These are phyloP conservation scores for Rhopalosiphum nymphaeae DNA, from an alignment of 2,888 invertebrate genomes.

Conservation along the genomic window DNA sequence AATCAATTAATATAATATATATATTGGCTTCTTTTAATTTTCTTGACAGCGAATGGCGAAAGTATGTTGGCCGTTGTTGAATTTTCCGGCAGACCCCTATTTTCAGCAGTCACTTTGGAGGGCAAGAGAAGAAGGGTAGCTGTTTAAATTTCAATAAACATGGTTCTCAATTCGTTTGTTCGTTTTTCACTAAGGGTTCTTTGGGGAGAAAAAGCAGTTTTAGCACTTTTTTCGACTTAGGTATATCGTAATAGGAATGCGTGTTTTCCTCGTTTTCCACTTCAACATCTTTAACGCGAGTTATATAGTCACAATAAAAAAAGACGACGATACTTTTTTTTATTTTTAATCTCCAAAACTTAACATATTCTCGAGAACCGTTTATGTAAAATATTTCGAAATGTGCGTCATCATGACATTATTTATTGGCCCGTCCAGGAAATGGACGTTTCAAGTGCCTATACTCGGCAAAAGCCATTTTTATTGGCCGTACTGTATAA, in stretches of 20 bases:
- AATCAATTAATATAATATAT: slow-evolving; percentile 47
- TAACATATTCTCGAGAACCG: slow-evolving; percentile 50
- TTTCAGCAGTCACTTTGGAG: slow-evolving; percentile 31
- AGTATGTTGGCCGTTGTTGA: background rate
- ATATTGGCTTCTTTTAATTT: slow-evolving; percentile 49
- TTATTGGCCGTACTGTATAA: background rate
- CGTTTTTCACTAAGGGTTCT: slow-evolving; percentile 53
- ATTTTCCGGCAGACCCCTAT: background rate
- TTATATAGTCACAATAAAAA: slow-evolving; percentile 41
- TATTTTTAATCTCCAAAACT: slow-evolving; percentile 60
- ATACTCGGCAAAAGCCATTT: background rate
- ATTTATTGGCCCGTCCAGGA: slow-evolving; percentile 48
- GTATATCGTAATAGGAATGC: slow-evolving; percentile 53
- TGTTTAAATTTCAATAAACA: slow-evolving; percentile 64
- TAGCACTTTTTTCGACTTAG: slow-evolving; percentile 44
- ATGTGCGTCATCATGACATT: slow-evolving; percentile 45
- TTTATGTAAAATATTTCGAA: slow-evolving; percentile 53
- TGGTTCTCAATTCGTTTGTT: slow-evolving; percentile 55
- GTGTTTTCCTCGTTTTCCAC: slow-evolving; percentile 56
- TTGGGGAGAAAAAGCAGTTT: slow-evolving; percentile 57
- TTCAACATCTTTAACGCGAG: slow-evolving; percentile 38
- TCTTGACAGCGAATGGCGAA: background rate
- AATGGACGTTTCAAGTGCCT: slow-evolving; percentile 29
- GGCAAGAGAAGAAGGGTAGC: slow-evolving; percentile 1
- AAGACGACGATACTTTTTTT: slow-evolving; percentile 50